These are phyloP conservation scores for Cryptoprocta ferox DNA, from an alignment of 2,797 vertebrate species.

Conservation along the genomic window DNA sequence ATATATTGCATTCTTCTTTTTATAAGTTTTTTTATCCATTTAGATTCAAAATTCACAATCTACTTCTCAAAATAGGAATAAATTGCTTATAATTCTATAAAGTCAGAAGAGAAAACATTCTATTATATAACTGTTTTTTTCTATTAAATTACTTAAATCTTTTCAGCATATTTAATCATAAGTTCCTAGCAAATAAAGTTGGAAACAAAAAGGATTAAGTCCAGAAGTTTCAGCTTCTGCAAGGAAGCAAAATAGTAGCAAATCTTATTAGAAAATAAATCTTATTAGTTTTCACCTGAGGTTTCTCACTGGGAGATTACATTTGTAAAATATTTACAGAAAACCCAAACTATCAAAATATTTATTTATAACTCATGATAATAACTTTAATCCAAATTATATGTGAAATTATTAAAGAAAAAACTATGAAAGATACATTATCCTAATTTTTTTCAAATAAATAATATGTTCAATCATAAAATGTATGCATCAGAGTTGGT, in stretches of 20 bases:
- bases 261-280: neutral
- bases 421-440: neutral
- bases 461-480: neutral
- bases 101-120: neutral
- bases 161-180: neutral
- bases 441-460: neutral
- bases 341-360: neutral
- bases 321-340: neutral
- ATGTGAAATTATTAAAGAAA: neutral
- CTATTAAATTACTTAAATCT: neutral
- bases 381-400: neutral
- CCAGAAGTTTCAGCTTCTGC: neutral
- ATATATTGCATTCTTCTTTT: neutral
- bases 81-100: neutral
- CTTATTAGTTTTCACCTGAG: neutral
- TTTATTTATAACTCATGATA: neutral
- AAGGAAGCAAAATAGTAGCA: neutral
- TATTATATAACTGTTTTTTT: neutral
- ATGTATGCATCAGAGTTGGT: neutral
- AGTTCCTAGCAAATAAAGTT: neutral
- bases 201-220: neutral
- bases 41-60: neutral
- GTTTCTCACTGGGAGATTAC: neutral
- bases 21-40: neutral
- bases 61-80: neutral